Evolutionary conservation across 2,113 vertebrate genomes (phyloP), one percentile per base, ranked within the genome.

Genomic region (Girardinichthys multiradiatus): DNA sequence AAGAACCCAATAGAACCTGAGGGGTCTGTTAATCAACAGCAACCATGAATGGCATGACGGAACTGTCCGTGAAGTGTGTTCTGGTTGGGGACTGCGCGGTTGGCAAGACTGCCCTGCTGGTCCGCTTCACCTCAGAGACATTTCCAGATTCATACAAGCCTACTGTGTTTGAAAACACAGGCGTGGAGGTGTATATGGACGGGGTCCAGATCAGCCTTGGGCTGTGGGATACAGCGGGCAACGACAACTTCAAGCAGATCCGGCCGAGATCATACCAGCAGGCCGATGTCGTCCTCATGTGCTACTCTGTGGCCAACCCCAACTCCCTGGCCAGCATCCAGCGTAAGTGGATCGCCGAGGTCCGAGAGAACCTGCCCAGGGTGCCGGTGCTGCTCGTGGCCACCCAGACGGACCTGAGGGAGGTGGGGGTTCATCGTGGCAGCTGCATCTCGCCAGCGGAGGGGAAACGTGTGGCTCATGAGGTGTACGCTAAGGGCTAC

Each of bases 161-260:
- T 51, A 99, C 98, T 0, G 96, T 99, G n/a, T 99, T 98, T 7
- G 97, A 99, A 67, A 99, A 98, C 78, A 98, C 97, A 0, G 98
- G 98, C 0, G 96, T 98, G 37, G 97, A 99, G 0, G 97, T 99
- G 51, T 98, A 96, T 92, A 96, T 98, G 97, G 98, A 99, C 0
- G 97, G 97, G 1, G 85, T 94, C 45, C 97, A 96, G 87, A 98
- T 99, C 80, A 98, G 95, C 82, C 90, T 99, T 61, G 98, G 98
- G 1, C 94, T 99, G 62, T 99, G 98, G 98, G 98, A 99, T 90
- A 99, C 98, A 0, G 95, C 96, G 0, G 98, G 98, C 30, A 96
- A 95, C 0, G 98, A 99, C 1, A 96, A 95, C 48, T 98, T 99
- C 82, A 93, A 85, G 67, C 93, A 95, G 83, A 97, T 99, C 77